These are phyloP conservation scores for Drosophila mulleri DNA, from an alignment of 2,888 invertebrate genomes.

Conservation along the genomic window DNA sequence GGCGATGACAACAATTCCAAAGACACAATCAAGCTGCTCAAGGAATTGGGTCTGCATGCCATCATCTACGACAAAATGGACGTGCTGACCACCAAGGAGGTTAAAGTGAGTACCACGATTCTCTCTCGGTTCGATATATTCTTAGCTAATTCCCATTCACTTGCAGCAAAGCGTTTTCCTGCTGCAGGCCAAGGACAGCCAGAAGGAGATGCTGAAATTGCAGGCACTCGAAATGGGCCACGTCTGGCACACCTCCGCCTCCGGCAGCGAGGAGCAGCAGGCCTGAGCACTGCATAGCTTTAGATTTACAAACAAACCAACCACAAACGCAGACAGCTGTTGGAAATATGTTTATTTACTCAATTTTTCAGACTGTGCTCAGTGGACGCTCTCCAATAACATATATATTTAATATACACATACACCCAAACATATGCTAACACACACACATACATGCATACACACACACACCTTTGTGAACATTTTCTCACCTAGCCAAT, in stretches of 20 bases:
- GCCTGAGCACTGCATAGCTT: conserved; percentile 39
- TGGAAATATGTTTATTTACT: conserved; percentile 18
- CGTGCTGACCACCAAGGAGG: conserved; percentile 83
- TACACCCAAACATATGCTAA: background rate
- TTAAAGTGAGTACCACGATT: conserved; percentile 72
- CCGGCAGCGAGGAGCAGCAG: conserved; percentile 63
- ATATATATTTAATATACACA: conserved; percentile 1
- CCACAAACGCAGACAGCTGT: conserved; percentile 12
- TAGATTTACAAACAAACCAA: conserved; percentile 12
- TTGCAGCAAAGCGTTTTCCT: conserved; percentile 92
- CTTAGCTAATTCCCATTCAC: background rate
- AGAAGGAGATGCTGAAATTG: conserved; percentile 85
- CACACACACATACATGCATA: background rate
- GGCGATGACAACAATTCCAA: conserved; percentile 97
- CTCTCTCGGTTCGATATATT: background rate
- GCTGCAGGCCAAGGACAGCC: conserved; percentile 91
- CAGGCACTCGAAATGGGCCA: conserved; percentile 83
- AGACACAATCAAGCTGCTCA: conserved; percentile 93
- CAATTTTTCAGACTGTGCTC: conserved; percentile 22
- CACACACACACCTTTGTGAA: conserved; percentile 10
- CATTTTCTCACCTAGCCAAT: conserved; percentile 57
- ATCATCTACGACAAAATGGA: conserved; percentile 98
- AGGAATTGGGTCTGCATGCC: conserved; percentile 95
- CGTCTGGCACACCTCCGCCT: conserved; percentile 65
- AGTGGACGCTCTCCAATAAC: conserved; percentile 21